Evolutionary conservation across 2,113 vertebrate species (phyloP), one percentile per base, ranked within the genome.

Genomic region (Platanista minor): DNA sequence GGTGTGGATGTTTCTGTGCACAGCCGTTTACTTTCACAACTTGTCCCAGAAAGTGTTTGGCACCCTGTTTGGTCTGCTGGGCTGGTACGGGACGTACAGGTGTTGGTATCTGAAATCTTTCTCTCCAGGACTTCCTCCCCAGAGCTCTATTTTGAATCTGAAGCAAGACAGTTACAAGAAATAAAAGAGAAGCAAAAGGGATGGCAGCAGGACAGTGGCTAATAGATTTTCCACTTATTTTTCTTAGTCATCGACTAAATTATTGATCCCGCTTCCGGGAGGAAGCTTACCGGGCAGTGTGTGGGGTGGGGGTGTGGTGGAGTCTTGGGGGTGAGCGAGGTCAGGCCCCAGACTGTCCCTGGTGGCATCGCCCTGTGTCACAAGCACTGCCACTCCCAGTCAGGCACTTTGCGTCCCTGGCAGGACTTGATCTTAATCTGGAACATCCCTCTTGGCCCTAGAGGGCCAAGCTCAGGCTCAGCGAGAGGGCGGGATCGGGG

Each of bases 1-100:
- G 99, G 87, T 99, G 87, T 99, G 98, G 98, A 99, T 99, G 99
- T 99, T 99, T 80, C 92, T 98, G 15, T 99, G 99, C 90, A 99
- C 99, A 3, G 99, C 99, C 0, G 61, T 99, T 41, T 99, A 99
- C 97, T 99, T 99, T 98, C 99, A 99, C 17, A 88, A 99, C 85
- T 88, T 98, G 3, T 98, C 96, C 39, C 99, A 99, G 74, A 99
- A 99, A 97, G 27, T 99, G 6, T 97, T 99, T 0, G 99, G 99
- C 21, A 99, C 99, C 17, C 39, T 97, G 1, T 99, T 98, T 4
- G 99, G 99, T 33, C 95, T 99, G 72, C 72, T 98, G 46, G 98
- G 98, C 15, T 99, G 99, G 99, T 99, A 99, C 0, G 96, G 99
- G 78, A 99, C 99, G 0, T 99, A 99, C 20, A 95, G 97, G 41